A percentile compares a stretch with the other conserved stretches of the same genome.
phyloP scores from a whole-genome alignment of 1,140 invertebrate genomes.

The Drosophila nasuta region DNA sequence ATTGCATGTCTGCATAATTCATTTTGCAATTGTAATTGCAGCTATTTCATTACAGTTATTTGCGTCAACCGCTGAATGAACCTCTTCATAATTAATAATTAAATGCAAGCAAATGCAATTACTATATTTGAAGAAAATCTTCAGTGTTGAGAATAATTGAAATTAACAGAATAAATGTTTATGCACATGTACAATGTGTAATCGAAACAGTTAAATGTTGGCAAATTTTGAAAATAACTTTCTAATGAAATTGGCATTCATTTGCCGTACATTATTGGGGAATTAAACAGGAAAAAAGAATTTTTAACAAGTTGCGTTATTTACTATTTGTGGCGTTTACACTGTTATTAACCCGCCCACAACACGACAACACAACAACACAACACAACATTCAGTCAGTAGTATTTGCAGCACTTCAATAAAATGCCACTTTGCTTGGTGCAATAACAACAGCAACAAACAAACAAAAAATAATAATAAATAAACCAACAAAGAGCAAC shows the following conservation, averaged over 20 bases:
- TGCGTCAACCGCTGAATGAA: too few relatives aligned
- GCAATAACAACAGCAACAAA: conserved; percentile 11
- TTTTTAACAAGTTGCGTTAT: conserved; percentile 36
- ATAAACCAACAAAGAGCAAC: conserved; percentile 7
- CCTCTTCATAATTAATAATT: too few relatives aligned
- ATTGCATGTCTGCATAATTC: too few relatives aligned
- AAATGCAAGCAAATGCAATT: too few relatives aligned
- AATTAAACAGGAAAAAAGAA: not conserved
- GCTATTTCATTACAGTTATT: too few relatives aligned
- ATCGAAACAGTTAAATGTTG: too few relatives aligned
- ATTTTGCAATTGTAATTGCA: too few relatives aligned
- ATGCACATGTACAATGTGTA: too few relatives aligned
- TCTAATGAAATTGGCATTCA: not conserved
- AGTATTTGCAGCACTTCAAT: conserved; percentile 22
- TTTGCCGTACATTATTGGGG: not conserved
- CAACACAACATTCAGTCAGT: not conserved
- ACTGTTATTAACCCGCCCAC: conserved; percentile 74
- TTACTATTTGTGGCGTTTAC: conserved; percentile 62
- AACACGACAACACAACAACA: conserved; percentile 53
- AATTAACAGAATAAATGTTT: too few relatives aligned
- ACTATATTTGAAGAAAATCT: too few relatives aligned
- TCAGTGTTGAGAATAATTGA: too few relatives aligned
- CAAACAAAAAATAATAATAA: conserved; percentile 22
- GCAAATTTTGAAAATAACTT: not conserved
- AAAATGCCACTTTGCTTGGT: conserved; percentile 1